Conservation (phyloP, 2,797 vertebrate genomes). For the Spondyliosoma cantharus region DNA sequence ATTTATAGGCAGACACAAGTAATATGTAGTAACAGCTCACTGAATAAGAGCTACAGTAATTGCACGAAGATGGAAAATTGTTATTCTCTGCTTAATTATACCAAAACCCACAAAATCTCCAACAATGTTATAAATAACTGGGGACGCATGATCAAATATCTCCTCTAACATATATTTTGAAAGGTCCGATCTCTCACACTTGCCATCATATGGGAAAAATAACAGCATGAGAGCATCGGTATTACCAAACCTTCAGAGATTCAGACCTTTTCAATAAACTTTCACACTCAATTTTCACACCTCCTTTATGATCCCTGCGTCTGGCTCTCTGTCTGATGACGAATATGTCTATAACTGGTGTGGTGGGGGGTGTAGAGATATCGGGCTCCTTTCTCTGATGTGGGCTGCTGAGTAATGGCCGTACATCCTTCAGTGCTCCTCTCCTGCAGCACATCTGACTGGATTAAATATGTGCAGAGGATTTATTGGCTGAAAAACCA, state of each 20-base stretch:
- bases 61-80: too few relatives aligned
- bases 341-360: conserved; percentile 42
- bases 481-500: conserved; percentile 87
- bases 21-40: too few relatives aligned
- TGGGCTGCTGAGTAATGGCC: conserved; percentile 82
- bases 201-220: conserved; percentile 31
- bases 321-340: conserved; percentile 44
- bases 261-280: conserved; percentile 42
- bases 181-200: conserved; percentile 15
- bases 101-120: too few relatives aligned
- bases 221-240: conserved; percentile 34
- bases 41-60: too few relatives aligned
- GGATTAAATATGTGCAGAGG: conserved; percentile 83
- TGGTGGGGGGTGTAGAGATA: conserved; percentile 53
- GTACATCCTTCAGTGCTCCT: conserved; percentile 80
- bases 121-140: too few relatives aligned
- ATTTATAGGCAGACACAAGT: too few relatives aligned
- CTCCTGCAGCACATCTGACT: conserved; percentile 81
- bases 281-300: conserved; percentile 64
- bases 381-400: conserved; percentile 76
- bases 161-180: neutral
- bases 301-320: conserved; percentile 54
- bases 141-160: too few relatives aligned
- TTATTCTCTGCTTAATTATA: too few relatives aligned
- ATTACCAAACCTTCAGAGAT: conserved; percentile 39